phyloP scores from a whole-genome alignment of 2,888 invertebrate genomes.

The Molanna angustata region DNA sequence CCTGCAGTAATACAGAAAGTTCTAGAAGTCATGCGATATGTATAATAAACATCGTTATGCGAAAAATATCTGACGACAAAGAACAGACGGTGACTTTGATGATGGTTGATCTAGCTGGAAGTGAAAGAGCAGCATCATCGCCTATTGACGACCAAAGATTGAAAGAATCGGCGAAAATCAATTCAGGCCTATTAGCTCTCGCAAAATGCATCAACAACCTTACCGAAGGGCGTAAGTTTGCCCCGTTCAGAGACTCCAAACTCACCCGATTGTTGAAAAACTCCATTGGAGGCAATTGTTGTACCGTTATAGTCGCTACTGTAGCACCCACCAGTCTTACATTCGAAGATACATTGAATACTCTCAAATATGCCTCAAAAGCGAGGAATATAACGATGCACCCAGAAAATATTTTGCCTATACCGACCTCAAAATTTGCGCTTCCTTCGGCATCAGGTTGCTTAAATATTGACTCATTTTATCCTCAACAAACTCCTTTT shows the following conservation, averaged over 20 bases:
- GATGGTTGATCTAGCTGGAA: slow-evolving; percentile 10
- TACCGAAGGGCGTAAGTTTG: not conserved
- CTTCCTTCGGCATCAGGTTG: no score
- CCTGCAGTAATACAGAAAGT: slow-evolving; percentile 4
- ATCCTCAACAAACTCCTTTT: no score
- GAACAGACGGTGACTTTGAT: slow-evolving; percentile 3
- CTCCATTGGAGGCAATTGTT: slow-evolving; percentile 5
- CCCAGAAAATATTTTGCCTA: no score
- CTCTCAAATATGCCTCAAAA: not conserved
- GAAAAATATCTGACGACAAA: not conserved
- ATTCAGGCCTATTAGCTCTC: slow-evolving; percentile 6
- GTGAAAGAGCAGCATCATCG: not conserved
- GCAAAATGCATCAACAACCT: slow-evolving; percentile 5
- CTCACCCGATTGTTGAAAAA: slow-evolving; percentile 8
- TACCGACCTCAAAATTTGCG: no score
- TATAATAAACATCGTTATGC: slow-evolving; percentile 3
- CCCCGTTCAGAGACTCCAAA: slow-evolving; percentile 8
- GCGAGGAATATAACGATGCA: slow-evolving; percentile 6
- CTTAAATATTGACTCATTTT: no score
- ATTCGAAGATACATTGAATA: slow-evolving; percentile 4
- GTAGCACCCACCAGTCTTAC: slow-evolving; percentile 4
- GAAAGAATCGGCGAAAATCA: slow-evolving; percentile 5
- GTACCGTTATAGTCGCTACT: slow-evolving; percentile 3
- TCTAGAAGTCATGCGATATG: slow-evolving; percentile 10
- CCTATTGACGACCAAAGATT: not conserved